Percentiles rank a stretch among this genome's conserved stretches.
Conservation (phyloP, 2,113 vertebrate genomes). For the Marmota monax region DNA sequence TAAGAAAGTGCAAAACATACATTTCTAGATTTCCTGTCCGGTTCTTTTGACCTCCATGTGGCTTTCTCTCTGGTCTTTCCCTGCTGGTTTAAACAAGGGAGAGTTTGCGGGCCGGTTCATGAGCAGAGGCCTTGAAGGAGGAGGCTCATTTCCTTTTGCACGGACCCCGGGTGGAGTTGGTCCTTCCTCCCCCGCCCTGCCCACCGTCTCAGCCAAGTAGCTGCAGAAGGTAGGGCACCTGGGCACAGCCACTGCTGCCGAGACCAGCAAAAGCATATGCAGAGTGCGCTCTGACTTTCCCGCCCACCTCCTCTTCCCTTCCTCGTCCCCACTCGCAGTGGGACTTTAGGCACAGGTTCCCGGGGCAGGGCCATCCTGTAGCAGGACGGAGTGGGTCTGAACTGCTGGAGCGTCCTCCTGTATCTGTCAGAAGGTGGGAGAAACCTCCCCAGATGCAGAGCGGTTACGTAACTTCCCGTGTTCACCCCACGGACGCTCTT, state of each 20-base stretch:
- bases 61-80: background rate
- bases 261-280: background rate
- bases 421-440: background rate
- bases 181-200: fast-evolving
- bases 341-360: background rate
- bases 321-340: background rate
- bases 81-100: background rate
- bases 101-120: background rate
- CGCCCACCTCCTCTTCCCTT: background rate
- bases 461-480: background rate
- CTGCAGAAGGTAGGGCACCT: no score
- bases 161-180: background rate
- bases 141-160: background rate
- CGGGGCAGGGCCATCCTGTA: fast-evolving
- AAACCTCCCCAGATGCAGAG: background rate
- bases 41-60: background rate
- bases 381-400: background rate
- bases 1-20: fast-evolving
- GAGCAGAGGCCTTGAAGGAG: background rate
- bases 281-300: background rate
- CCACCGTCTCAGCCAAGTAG: background rate
- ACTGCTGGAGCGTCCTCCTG: background rate
- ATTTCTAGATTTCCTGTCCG: background rate
- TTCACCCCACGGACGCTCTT: background rate
- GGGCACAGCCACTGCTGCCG: no score